phyloP scores from a whole-genome alignment of 2,113 vertebrate genomes.

The Zapus hudsonius region DNA sequence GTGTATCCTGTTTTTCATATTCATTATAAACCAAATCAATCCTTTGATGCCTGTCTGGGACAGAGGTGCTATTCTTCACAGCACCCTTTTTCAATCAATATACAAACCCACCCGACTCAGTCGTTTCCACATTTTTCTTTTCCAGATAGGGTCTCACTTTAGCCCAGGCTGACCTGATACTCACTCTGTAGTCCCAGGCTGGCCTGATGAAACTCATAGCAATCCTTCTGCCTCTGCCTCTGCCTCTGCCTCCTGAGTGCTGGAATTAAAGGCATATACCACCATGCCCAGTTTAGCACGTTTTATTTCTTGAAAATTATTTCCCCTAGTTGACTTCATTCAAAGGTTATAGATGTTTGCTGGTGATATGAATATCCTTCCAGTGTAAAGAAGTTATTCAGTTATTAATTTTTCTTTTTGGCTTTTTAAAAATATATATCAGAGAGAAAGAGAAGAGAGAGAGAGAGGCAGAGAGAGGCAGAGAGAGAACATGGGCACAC shows the following conservation, averaged over 20 bases:
- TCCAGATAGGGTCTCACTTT: background rate
- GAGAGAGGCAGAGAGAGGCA: too few relatives aligned
- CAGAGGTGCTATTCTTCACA: background rate
- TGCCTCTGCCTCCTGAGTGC: background rate
- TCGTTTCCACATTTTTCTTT: background rate
- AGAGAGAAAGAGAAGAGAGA: too few relatives aligned
- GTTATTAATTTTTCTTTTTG: background rate
- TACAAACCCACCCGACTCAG: background rate
- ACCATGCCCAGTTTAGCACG: background rate
- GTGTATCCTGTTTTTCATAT: too few relatives aligned
- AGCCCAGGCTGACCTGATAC: background rate
- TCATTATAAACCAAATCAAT: too few relatives aligned
- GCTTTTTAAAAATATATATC: too few relatives aligned
- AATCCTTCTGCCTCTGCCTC: background rate
- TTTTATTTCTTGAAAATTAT: slow-evolving; percentile 29
- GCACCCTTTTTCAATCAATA: background rate
- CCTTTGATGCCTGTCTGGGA: background rate
- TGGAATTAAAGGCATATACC: background rate
- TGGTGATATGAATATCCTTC: background rate
- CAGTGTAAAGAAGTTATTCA: background rate
- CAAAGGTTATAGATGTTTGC: background rate
- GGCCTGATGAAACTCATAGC: background rate
- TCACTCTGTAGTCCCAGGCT: background rate
- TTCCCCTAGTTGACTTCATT: background rate
- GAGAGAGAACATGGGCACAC: too few relatives aligned